Evolutionary conservation across 2,113 vertebrate genomes (phyloP).

Genomic region (Protobothrops flavoviridis): DNA sequence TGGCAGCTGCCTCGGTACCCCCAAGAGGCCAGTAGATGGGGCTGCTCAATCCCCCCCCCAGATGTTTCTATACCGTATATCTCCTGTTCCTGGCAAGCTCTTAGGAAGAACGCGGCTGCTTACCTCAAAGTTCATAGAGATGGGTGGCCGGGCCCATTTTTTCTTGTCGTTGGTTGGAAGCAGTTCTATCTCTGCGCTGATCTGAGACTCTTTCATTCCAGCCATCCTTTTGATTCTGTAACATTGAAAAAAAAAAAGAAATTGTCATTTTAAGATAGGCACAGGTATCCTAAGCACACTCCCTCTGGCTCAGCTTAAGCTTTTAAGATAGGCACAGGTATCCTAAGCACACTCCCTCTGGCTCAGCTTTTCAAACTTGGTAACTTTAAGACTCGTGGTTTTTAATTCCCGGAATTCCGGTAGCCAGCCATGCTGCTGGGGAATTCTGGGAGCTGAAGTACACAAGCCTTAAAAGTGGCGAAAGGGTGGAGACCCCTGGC

Average conservation of each 20-base stretch:
- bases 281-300: background rate
- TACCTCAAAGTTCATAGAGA: constrained; percentile 99
- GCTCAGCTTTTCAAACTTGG: background rate
- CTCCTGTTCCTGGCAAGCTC: background rate
- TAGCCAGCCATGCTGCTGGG: background rate
- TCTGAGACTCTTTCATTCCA: constrained; percentile 99
- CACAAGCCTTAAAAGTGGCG: background rate
- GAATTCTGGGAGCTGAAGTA: background rate
- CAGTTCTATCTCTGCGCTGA: constrained; percentile 98
- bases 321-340: accelerated
- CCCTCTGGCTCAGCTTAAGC: accelerated
- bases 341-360: accelerated
- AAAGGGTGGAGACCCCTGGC: background rate
- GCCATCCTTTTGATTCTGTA: constrained; percentile 98
- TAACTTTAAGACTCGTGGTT: too few species aligned
- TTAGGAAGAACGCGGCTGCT: constrained; percentile 1
- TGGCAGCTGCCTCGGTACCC: background rate
- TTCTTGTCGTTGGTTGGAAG: constrained; percentile 99
- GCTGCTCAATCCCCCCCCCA: background rate
- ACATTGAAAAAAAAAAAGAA: background rate
- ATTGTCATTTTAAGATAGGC: background rate
- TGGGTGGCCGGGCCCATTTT: constrained; percentile 98
- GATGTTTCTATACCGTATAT: background rate
- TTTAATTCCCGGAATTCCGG: too few species aligned
- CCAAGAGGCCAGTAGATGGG: background rate